Evolutionary conservation across 2,113 vertebrate species (phyloP).

Genomic region (Campylorhamphus procurvoides): DNA sequence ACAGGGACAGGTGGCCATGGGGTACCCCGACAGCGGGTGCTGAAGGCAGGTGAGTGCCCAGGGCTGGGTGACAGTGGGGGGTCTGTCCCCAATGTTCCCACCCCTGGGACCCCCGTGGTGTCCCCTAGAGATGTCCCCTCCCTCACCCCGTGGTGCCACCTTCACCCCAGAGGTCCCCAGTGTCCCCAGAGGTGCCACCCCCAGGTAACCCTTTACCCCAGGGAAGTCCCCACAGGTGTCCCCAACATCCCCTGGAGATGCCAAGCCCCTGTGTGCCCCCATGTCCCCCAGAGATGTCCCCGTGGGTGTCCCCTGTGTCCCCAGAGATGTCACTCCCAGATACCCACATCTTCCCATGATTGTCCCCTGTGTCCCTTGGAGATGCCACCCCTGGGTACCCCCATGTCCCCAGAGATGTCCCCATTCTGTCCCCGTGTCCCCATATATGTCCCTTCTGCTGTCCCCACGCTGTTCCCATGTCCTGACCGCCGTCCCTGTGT

Average conservation of each 20-base stretch:
- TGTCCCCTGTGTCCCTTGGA: background rate
- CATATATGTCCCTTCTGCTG: no score
- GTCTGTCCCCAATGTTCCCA: background rate
- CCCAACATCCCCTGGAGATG: background rate
- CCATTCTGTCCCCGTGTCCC: background rate
- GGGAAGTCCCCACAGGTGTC: background rate
- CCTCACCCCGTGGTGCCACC: background rate
- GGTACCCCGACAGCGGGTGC: background rate
- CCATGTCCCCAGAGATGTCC: background rate
- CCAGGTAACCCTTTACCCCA: background rate
- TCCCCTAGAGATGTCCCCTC: background rate
- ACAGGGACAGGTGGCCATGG: background rate
- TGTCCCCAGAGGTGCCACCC: background rate
- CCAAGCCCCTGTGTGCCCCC: background rate
- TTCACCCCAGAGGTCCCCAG: background rate
- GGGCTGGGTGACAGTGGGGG: background rate
- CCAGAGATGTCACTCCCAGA: no score
- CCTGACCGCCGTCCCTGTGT: background rate
- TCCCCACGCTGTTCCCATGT: background rate
- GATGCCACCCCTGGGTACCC: background rate
- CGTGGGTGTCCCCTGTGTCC: background rate
- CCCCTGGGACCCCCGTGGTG: background rate
- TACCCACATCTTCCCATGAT: no score
- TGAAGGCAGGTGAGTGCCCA: background rate
- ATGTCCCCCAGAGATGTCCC: background rate